These are phyloP conservation scores for Harpegnathos saltator DNA, from an alignment of 1,140 invertebrate species.

Conservation along the genomic window DNA sequence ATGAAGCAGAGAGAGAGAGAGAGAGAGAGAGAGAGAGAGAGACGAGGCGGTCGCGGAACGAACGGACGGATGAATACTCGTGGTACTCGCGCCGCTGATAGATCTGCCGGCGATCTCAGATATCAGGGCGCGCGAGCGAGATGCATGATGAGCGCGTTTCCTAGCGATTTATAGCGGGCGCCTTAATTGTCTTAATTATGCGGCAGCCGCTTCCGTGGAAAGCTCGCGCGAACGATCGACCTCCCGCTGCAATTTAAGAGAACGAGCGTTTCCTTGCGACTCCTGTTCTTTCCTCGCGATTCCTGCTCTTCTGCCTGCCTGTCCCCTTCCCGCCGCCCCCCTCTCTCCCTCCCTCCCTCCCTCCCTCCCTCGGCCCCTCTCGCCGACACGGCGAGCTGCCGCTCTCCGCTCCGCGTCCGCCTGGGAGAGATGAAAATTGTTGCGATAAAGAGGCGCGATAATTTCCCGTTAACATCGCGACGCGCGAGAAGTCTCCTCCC, in stretches of 20 bases:
- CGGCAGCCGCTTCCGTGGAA: conserved; percentile 67
- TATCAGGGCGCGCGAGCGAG: too few relatives aligned
- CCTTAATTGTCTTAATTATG: conserved; percentile 70
- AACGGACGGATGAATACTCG: conserved; percentile 4
- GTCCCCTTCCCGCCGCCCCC: too few relatives aligned
- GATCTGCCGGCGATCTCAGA: conserved; percentile 60
- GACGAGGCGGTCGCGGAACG: not conserved
- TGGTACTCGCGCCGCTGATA: conserved; percentile 53
- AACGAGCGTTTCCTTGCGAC: conserved; percentile 51
- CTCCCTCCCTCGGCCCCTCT: too few relatives aligned
- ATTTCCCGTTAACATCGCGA: conserved; percentile 46
- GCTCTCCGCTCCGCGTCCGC: too few relatives aligned
- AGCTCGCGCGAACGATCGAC: conserved; percentile 56
- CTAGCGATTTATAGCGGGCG: conserved; percentile 61
- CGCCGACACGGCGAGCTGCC: too few relatives aligned
- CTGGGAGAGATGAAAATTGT: too few relatives aligned
- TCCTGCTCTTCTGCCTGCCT: too few relatives aligned
- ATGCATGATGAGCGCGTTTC: conserved; percentile 62
- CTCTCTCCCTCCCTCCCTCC: too few relatives aligned
- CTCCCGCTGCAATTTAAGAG: conserved; percentile 50
- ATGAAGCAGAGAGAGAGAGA: too few relatives aligned
- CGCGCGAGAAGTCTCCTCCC: not conserved
- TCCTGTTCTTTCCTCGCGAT: conserved; percentile 28
- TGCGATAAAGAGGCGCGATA: conserved; percentile 38
- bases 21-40: not conserved